Base-by-base conservation (phyloP, 2,888 invertebrate species). In the Agriopis leucophaearia region DNA sequence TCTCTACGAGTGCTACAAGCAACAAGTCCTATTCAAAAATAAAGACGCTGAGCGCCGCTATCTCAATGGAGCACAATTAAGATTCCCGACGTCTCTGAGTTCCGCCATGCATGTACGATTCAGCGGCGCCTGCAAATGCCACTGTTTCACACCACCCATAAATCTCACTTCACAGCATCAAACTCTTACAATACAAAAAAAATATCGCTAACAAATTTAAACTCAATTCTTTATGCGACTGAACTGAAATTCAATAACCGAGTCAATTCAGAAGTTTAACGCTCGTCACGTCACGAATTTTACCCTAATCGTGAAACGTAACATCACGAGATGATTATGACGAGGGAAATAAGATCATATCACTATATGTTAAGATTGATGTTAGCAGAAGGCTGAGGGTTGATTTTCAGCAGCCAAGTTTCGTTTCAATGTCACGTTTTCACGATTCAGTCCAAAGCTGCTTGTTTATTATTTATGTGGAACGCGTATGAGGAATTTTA, bases 1-100 rank as follows among this genome's bases (percentile, higher is more conserved):
- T 45, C 52, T 40, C 16, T 51, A 79, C 66, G 83, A 86, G 84
- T 83, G 68, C 47, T 50, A 77, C 77, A 75, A 82, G 89, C 90
- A 91, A 91, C 89, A 92, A 88, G 90, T 91, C 78, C 64, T 81
- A 82, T 88, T 85, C 86, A 86, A 87, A 89, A 89, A 89, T 90
- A 89, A 89, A 90, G 88, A 86, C 84, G 82, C 81, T 70, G 78
- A 73, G 80, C 80, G 74, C 81, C 82, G 83, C 83, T 86, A 88
- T 88, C 84, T 91, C 88, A 91, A 91, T 90, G 90, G 88, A 84
- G 80, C 78, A 90, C 91, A 92, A 92, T 93, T 92, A 93, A 92
- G 85, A 92, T 92, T 93, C 91, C 84, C 77, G 76, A 78, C 87
- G 85, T 81, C 83, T 83, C 80, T 73, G 78, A 81, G 84, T 80